These are phyloP conservation scores for Phasianus colchicus DNA, from an alignment of 2,113 vertebrate species.

Conservation along the genomic window DNA sequence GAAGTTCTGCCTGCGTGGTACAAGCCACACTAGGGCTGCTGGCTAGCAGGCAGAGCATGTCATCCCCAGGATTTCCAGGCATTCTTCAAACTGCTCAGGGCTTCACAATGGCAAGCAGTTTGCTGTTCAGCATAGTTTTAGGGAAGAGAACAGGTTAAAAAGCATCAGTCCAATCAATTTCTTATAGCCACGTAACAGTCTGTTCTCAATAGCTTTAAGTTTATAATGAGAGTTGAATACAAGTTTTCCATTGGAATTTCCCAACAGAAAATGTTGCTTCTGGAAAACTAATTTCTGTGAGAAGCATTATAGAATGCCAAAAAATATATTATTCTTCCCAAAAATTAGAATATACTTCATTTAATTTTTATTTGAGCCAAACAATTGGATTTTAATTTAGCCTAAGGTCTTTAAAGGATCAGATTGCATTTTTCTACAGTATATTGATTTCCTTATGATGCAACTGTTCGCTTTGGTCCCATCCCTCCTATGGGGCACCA, in stretches of 20 bases:
- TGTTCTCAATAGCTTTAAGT: background rate
- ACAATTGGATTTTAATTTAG: background rate
- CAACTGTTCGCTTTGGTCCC: background rate
- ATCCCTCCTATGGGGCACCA: background rate
- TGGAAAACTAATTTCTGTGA: background rate
- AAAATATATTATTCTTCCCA: background rate
- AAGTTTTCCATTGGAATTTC: conserved; percentile 6
- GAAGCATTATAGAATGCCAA: background rate
- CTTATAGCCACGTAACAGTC: background rate
- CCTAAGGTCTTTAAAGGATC: background rate
- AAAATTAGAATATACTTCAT: background rate
- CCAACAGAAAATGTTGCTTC: background rate
- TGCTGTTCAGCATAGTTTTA: background rate
- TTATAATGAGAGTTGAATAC: background rate
- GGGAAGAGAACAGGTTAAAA: background rate
- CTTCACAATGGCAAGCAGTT: background rate
- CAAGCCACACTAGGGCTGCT: background rate
- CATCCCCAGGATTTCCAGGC: background rate
- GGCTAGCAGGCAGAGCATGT: fast-evolving
- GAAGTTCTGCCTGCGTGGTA: background rate
- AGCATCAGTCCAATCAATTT: fast-evolving
- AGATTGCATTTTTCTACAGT: background rate
- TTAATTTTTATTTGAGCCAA: background rate
- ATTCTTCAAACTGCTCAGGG: background rate
- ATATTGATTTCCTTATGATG: background rate